Base-by-base conservation (phyloP, 2,888 invertebrate species). In the Mactromeris polynyma region DNA sequence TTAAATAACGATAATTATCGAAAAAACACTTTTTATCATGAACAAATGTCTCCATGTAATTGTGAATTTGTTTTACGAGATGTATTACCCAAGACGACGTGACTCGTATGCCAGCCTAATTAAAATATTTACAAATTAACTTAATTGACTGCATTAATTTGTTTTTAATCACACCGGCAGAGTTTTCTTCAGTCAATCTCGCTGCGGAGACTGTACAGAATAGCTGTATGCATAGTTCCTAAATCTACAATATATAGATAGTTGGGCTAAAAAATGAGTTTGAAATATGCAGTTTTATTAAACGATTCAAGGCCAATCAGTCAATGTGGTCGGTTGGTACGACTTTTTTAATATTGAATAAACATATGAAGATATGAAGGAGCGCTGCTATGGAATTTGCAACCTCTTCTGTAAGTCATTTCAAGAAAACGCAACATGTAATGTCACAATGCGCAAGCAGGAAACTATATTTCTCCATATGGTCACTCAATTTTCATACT, bases 101-200 rank as follows among this genome's bases (percentile, higher is more conserved):
- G 73, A 7, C 31, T 73, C 73, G 73, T 73, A 21, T 33, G 73
- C 73, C 73, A 73, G 73, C 36, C 73, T 64, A 11, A 33, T 73
- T 73, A 73, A 73, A 73, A 36, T 73, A 36, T 73, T 36, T 73
- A 33, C 73, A 17, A 73, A 73, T 19, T 33, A 73, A 17, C 36
- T 17, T 73, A 36, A 73, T 73, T 73, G 36, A 33, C 33, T 73
- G 1, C 33, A 36, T 36, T 73, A 73, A 73, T 73, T 73, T 6
- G n/a, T 36, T 36, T 33, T 73, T 73, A 73, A 73, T 73, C 73
- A 73, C 73, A 33, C n/a, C 2, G 26, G n/a, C 58, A 26, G 0
- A 26, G 26, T 9, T 19, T 21, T 51, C 19, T 51, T 26, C 58
- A 21, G 58, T 58, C n/a, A 21, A 58, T 21, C 21, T 7, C 7